These are phyloP conservation scores for Psylliodes chrysocephalus DNA, from an alignment of 2,888 invertebrate species.

Conservation along the genomic window DNA sequence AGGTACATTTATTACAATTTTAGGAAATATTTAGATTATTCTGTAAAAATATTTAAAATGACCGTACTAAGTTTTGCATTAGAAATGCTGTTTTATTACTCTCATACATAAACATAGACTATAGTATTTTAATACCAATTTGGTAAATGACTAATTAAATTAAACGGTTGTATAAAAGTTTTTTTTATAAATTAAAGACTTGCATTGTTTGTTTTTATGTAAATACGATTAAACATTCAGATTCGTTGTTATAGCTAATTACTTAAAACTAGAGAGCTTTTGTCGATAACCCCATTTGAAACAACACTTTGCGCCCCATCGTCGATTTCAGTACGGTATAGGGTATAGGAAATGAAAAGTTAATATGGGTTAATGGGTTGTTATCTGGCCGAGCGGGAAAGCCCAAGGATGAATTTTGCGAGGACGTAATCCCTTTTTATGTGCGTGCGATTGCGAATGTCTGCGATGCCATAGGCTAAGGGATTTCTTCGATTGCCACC, in stretches of 20 bases:
- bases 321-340: not conserved
- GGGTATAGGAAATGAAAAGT: constrained; percentile 1
- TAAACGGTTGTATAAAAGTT: no score
- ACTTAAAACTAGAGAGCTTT: not conserved
- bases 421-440: constrained; percentile 16
- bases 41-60: no score
- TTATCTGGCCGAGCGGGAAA: constrained; percentile 12
- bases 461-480: not conserved
- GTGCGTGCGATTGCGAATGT: constrained; percentile 13
- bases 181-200: no score
- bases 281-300: not conserved
- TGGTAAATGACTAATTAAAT: no score
- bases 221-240: no score
- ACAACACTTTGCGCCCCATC: not conserved
- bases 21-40: no score
- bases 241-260: not conserved
- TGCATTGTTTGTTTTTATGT: no score
- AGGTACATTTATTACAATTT: no score
- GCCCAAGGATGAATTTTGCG: constrained; percentile 12
- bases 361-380: constrained; percentile 25
- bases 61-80: no score
- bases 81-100: no score
- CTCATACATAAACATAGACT: no score
- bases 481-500: constrained; percentile 9
- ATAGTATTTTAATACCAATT: no score